Percentiles rank a stretch among this genome's conserved stretches.
Conservation (phyloP, 2,113 vertebrate genomes). For the Carassius gibelio region DNA sequence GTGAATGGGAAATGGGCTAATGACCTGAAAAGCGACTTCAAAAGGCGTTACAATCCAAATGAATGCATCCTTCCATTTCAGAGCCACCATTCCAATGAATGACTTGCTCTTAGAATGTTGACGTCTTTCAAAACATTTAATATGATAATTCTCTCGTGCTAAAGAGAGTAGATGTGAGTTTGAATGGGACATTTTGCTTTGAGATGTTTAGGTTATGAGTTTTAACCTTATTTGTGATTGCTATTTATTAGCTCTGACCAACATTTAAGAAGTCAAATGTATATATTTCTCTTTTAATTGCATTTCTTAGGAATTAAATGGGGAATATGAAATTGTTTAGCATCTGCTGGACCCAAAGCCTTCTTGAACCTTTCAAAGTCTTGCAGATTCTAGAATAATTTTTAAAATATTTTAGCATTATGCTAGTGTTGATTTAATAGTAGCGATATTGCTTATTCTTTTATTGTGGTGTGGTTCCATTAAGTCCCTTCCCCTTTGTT, state of each 20-base stretch:
- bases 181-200: conserved; percentile 33
- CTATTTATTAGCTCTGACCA: conserved; percentile 37
- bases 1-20: conserved; percentile 66
- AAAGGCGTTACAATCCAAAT: conserved; percentile 59
- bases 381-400: background rate
- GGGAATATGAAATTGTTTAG: background rate
- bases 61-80: conserved; percentile 56
- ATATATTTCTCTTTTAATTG: background rate
- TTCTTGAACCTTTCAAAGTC: background rate
- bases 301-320: background rate
- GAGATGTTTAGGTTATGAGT: conserved; percentile 18
- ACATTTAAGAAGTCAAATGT: conserved; percentile 27
- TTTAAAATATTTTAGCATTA: background rate
- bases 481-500: background rate
- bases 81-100: conserved; percentile 44
- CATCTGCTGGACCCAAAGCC: background rate
- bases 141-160: conserved; percentile 43
- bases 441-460: background rate
- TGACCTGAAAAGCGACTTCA: conserved; percentile 65
- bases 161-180: conserved; percentile 35
- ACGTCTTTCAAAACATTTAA: conserved; percentile 47
- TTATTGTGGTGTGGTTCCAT: background rate
- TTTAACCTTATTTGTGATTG: background rate
- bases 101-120: conserved; percentile 43
- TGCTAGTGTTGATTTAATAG: too few relatives aligned